These are phyloP conservation scores for Bubo scandiacus DNA, from an alignment of 2,113 vertebrate species.

Conservation along the genomic window DNA sequence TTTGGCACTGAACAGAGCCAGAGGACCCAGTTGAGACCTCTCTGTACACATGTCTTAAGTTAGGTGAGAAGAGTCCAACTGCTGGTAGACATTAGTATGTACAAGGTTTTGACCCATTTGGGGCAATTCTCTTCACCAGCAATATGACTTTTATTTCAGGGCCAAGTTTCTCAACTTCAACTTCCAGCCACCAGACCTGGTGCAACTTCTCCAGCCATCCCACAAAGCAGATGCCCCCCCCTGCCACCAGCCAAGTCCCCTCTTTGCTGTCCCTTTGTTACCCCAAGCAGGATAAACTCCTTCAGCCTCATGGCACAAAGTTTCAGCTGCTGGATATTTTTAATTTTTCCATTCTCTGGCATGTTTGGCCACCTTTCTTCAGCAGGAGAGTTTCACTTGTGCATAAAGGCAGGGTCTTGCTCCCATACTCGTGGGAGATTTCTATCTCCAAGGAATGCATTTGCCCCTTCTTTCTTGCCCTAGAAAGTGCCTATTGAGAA, in stretches of 20 bases:
- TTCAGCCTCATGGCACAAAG: not conserved
- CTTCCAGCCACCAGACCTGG: not conserved
- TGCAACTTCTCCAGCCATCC: not conserved
- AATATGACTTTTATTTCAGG: rapidly evolving
- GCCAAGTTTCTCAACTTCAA: not conserved
- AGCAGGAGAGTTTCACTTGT: not conserved
- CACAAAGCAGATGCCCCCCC: not conserved
- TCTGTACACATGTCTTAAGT: rapidly evolving
- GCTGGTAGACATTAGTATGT: too few relatives aligned
- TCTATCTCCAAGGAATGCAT: not conserved
- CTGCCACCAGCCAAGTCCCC: not conserved
- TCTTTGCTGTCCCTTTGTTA: not conserved
- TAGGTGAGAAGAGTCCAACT: not conserved
- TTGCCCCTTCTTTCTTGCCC: not conserved
- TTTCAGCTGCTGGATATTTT: not conserved
- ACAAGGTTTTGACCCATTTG: not conserved
- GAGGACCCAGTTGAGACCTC: not conserved
- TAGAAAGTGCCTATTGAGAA: not conserved
- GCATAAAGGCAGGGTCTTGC: not conserved
- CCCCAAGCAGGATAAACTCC: not conserved
- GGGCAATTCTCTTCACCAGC: not conserved
- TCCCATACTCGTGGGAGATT: rapidly evolving
- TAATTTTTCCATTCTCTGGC: not conserved
- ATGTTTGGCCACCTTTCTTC: not conserved
- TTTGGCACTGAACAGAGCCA: not conserved